Conservation (phyloP, 2,888 invertebrate genomes). For the Helleia helle region DNA sequence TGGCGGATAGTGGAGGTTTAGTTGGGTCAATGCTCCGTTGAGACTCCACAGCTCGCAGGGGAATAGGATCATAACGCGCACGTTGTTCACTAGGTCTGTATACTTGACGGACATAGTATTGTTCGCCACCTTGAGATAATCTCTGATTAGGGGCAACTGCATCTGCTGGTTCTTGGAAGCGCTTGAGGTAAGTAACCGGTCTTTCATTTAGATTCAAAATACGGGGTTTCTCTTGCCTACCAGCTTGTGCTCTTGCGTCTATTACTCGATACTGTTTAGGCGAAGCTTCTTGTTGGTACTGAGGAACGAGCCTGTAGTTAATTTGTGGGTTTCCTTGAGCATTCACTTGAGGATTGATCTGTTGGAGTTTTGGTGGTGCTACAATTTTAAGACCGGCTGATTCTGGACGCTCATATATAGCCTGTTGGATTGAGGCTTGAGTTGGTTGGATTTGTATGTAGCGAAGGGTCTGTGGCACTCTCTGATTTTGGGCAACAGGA, state of each 20-base stretch:
- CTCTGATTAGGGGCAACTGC: conserved; percentile 33
- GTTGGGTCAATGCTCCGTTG: conserved; percentile 37
- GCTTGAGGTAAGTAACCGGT: conserved; percentile 54
- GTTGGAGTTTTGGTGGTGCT: conserved; percentile 55
- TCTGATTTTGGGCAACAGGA: conserved; percentile 37
- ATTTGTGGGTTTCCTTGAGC: conserved; percentile 17
- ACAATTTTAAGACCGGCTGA: conserved; percentile 60
- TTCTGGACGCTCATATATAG: conserved; percentile 53
- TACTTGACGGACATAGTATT: conserved; percentile 52
- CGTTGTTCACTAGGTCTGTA: conserved; percentile 53
- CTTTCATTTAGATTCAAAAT: conserved; percentile 45
- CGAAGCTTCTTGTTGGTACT: conserved; percentile 51
- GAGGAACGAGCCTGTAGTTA: conserved; percentile 45
- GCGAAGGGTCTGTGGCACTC: conserved; percentile 42
- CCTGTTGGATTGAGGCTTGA: conserved; percentile 35
- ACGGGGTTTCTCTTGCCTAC: conserved; percentile 48
- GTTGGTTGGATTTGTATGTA: conserved; percentile 41
- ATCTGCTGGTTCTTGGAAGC: conserved; percentile 53
- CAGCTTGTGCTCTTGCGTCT: conserved; percentile 37
- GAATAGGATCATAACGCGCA: conserved; percentile 40
- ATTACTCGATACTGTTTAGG: conserved; percentile 47
- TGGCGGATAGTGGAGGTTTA: conserved; percentile 56
- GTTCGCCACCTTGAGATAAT: conserved; percentile 43
- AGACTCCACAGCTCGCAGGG: conserved; percentile 34
- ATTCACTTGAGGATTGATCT: conserved; percentile 26